A percentile compares a stretch with the other conserved stretches of the same genome.
Conservation (phyloP, 2,113 vertebrate genomes). For the Climacteris rufus region DNA sequence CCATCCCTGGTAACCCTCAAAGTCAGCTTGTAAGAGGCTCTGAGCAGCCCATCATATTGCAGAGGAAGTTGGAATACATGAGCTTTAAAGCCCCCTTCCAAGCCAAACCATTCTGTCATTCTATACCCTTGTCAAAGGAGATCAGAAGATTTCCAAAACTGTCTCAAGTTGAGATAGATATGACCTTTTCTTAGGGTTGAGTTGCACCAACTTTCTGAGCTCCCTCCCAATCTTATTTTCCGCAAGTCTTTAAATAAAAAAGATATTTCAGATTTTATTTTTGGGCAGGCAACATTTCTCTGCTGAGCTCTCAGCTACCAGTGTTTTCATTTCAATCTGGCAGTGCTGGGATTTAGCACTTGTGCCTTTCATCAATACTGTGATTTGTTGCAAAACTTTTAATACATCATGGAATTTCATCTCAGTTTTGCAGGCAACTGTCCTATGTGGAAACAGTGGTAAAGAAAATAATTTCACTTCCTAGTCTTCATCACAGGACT, state of each 20-base stretch:
- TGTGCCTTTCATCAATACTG: not conserved
- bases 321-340: not conserved
- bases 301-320: not conserved
- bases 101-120: not conserved
- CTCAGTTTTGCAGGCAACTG: not conserved
- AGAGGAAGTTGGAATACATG: not conserved
- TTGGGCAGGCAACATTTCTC: not conserved
- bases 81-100: not conserved
- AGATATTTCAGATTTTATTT: not conserved
- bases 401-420: not conserved
- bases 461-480: conserved; percentile 18
- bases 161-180: not conserved
- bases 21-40: not conserved
- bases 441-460: not conserved
- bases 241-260: not conserved
- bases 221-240: not conserved
- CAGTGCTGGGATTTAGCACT: not conserved
- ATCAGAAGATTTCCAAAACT: not conserved
- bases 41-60: not conserved
- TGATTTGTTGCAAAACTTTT: not conserved
- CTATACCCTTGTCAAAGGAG: not conserved
- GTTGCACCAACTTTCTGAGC: not conserved
- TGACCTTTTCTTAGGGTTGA: not conserved
- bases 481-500: not conserved
- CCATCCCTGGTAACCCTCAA: not conserved